Evolutionary conservation across 1,140 invertebrate genomes (phyloP).

Genomic region (Orchestia grillus): DNA sequence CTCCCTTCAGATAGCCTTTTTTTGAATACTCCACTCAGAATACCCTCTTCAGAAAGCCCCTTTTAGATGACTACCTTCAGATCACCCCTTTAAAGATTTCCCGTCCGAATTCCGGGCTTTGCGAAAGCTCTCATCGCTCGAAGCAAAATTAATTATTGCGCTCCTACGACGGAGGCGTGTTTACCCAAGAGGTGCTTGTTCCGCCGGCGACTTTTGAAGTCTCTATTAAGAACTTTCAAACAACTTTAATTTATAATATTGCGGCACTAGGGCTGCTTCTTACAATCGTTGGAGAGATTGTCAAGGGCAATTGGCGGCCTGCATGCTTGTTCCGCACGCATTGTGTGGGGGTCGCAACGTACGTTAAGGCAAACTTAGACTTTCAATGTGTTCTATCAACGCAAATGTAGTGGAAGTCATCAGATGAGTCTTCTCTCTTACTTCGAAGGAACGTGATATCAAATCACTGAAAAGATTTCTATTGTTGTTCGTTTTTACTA

Average conservation of each 20-base stretch:
- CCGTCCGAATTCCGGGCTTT: neutral
- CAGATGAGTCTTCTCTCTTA: neutral
- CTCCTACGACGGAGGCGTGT: neutral
- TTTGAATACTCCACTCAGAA: too few species aligned
- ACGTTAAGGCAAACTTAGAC: neutral
- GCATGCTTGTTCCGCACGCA: neutral
- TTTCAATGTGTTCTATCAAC: neutral
- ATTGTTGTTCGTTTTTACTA: neutral
- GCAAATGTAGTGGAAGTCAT: too few species aligned
- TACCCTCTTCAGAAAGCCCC: neutral
- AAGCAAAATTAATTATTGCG: constrained; percentile 41
- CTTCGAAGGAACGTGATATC: neutral
- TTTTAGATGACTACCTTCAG: neutral
- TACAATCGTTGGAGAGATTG: neutral
- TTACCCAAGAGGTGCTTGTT: constrained; percentile 46
- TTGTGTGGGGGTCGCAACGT: neutral
- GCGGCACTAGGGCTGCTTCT: neutral
- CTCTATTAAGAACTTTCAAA: constrained; percentile 28
- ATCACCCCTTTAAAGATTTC: neutral
- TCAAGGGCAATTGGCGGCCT: neutral
- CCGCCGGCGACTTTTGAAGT: constrained; percentile 16
- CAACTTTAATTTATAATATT: constrained; percentile 28
- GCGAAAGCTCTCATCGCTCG: neutral
- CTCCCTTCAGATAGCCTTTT: neutral
- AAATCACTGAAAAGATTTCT: neutral